Base-by-base conservation (phyloP, 2,113 vertebrate species). In the Callionymus lyra region DNA sequence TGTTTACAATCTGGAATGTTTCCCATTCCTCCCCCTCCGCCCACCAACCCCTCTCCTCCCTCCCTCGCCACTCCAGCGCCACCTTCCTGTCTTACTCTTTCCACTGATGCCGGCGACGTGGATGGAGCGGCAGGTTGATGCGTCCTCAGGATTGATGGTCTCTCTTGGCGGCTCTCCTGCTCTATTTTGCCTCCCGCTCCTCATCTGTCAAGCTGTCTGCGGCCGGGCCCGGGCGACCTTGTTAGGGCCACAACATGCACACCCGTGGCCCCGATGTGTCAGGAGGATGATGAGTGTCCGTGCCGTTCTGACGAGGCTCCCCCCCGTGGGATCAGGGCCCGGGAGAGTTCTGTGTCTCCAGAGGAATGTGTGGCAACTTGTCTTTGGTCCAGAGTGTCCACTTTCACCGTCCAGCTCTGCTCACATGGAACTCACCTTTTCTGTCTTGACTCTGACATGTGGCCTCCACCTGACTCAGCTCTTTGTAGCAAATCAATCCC, bases 151-250 rank as follows among this genome's bases (percentile, higher is more conserved):
- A 53, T 15, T 45, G 53, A 61, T 47, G 5, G 6, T 34, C 16
- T 16, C 39, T 38, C 18, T 47, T 52, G 51, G 53, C 69, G 31
- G 38, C 13, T 6, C 32, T 56, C 12, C 38, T 34, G 32, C 6
- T 50, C 43, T 41, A 46, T 60, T 72, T 58, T 53, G 62, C 66
- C 43, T 67, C 42, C 53, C 47, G 12, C 33, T 50, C 37, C 66
- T 52, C 50, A 80, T 81, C 59, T 50, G 63, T 85, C 79, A 76
- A 76, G 41, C 60, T 84, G 79, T 84, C 82, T 76, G 67, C 76
- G 1, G 40, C 44, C 46, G 59, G 53, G 17, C 53, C 38, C 43
- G 2, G 53, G 42, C 50, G 63, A 66, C 74, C 74, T 82, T 65
- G 77, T 82, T 81, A 78, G 72, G 58, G 43, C 53, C 59, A 32